phyloP scores from a whole-genome alignment of 92 coral and sea anemone genomes.

The Galaxea fascicularis region DNA sequence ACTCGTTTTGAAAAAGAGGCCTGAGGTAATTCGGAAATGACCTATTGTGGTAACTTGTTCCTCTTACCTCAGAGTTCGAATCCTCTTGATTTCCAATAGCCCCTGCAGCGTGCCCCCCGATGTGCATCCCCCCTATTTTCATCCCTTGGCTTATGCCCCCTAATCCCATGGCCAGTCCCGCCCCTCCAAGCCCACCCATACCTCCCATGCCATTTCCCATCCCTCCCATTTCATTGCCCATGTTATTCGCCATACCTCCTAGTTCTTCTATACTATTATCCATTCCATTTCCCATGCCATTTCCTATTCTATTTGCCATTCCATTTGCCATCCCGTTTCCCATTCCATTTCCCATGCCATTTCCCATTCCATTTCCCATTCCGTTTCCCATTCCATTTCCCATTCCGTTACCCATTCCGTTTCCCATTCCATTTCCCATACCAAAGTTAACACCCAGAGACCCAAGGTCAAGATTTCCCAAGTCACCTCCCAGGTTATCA shows the following conservation, averaged over 20 bases:
- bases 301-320: slow-evolving; percentile 29
- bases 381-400: slow-evolving; percentile 20
- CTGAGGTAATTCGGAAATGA: too few species aligned
- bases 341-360: slow-evolving; percentile 31
- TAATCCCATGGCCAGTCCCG: slow-evolving; percentile 45
- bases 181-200: slow-evolving; percentile 18
- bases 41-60: too few species aligned
- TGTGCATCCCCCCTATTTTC: slow-evolving; percentile 35
- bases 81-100: slow-evolving; percentile 42
- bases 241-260: slow-evolving; percentile 12
- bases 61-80: slow-evolving; percentile 36
- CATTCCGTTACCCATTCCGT: slow-evolving; percentile 30
- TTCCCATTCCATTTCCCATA: slow-evolving; percentile 23
- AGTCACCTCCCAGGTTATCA: slow-evolving; percentile 34
- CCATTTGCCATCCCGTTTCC: slow-evolving; percentile 34
- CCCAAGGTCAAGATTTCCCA: slow-evolving; percentile 35
- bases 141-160: slow-evolving; percentile 47
- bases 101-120: slow-evolving; percentile 56
- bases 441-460: slow-evolving; percentile 36
- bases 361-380: slow-evolving; percentile 8
- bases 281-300: slow-evolving; percentile 28
- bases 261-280: slow-evolving; percentile 19
- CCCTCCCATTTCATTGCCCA: slow-evolving; percentile 29
- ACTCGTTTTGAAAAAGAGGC: too few species aligned
- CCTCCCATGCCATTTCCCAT: slow-evolving; percentile 46